Conservation (phyloP, 1,140 invertebrate genomes). For the Pteromalus puparum region DNA sequence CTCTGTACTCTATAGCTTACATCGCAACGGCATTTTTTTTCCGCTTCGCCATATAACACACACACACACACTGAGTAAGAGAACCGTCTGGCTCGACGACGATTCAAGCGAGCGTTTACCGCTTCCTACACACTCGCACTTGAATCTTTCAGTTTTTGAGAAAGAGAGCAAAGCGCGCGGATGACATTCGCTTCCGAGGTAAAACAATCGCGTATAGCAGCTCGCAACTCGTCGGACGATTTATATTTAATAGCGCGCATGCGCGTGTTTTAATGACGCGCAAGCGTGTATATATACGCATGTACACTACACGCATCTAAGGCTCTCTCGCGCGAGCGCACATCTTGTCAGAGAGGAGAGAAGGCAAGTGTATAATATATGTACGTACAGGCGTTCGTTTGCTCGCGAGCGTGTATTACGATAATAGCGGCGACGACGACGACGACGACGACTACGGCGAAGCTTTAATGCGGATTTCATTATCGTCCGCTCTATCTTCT, state of each 20-base stretch:
- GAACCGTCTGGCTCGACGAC: not conserved
- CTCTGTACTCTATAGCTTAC: not conserved
- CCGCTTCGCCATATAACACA: too few species aligned
- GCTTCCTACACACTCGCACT: not conserved
- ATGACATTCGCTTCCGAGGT: not conserved
- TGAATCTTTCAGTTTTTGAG: not conserved
- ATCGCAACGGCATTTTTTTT: not conserved
- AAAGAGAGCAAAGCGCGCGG: not conserved
- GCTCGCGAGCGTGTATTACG: slow-evolving; percentile 58
- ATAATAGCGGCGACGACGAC: slow-evolving; percentile 66
- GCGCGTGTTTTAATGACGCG: slow-evolving; percentile 49
- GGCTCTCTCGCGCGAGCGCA: not conserved
- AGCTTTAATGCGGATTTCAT: slow-evolving; percentile 66
- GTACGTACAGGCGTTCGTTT: not conserved
- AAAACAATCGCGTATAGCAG: slow-evolving; percentile 31
- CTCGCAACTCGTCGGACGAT: slow-evolving; percentile 47
- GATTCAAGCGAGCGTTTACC: not conserved
- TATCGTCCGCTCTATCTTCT: slow-evolving; percentile 54
- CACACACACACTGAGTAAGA: too few species aligned
- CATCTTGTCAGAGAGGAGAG: slow-evolving; percentile 30
- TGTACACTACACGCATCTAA: not conserved
- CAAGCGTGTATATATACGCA: not conserved
- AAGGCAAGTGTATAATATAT: not conserved
- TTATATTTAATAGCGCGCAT: slow-evolving; percentile 56
- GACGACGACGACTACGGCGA: slow-evolving; percentile 57